Conservation (phyloP, 2,888 invertebrate species). For the Abscondita cerata region DNA sequence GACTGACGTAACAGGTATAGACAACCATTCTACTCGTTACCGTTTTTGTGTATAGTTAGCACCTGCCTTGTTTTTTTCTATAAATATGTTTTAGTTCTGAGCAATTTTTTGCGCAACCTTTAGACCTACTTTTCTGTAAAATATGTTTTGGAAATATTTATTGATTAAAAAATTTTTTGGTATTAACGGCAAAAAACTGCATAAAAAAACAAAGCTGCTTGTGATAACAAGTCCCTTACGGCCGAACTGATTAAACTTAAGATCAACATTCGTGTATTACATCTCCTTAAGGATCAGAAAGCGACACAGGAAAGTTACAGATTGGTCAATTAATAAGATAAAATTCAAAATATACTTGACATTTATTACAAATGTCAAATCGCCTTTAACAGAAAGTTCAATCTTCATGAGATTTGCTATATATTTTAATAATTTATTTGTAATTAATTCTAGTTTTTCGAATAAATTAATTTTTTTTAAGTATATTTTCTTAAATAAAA, state of each 20-base stretch:
- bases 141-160: slow-evolving; percentile 15
- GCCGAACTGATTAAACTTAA: slow-evolving; percentile 57
- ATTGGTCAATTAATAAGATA: slow-evolving; percentile 53
- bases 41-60: slow-evolving; percentile 20
- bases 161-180: slow-evolving; percentile 34
- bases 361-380: slow-evolving; percentile 52
- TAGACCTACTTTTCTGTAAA: background rate
- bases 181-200: slow-evolving; percentile 57
- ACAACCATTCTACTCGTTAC: slow-evolving; percentile 28
- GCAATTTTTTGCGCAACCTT: background rate
- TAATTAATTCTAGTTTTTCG: background rate
- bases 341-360: slow-evolving; percentile 54
- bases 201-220: slow-evolving; percentile 54
- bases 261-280: slow-evolving; percentile 57
- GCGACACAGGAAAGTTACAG: slow-evolving; percentile 50
- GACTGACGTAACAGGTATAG: slow-evolving; percentile 54
- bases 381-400: slow-evolving; percentile 5
- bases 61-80: slow-evolving; percentile 4
- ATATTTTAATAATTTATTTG: slow-evolving; percentile 6
- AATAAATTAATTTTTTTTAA: slow-evolving; percentile 4
- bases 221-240: slow-evolving; percentile 53
- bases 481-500: slow-evolving; percentile 7
- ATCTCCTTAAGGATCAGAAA: slow-evolving; percentile 54
- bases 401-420: slow-evolving; percentile 22
- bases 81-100: slow-evolving; percentile 2